Conservation (phyloP, 2,797 vertebrate species). For the Microctenopoma steveboyesi region DNA sequence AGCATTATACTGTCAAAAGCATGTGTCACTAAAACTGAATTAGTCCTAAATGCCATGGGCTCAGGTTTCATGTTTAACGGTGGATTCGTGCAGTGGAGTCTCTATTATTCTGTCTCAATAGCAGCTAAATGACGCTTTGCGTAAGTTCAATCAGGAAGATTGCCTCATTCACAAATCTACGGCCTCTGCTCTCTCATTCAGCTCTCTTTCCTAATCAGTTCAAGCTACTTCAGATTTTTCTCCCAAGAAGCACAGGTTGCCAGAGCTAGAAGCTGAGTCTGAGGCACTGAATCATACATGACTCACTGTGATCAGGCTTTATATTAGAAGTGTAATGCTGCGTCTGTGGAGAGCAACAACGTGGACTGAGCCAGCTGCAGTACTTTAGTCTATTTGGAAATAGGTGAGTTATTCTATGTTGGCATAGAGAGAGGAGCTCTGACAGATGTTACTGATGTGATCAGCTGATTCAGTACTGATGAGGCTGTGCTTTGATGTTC, state of each 20-base stretch:
- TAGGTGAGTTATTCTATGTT: not conserved
- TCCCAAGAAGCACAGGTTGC: slow-evolving; percentile 11
- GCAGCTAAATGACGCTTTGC: slow-evolving; percentile 52
- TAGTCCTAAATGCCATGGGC: slow-evolving; percentile 5
- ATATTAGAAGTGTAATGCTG: not conserved
- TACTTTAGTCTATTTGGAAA: not conserved
- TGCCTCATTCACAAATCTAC: slow-evolving; percentile 43
- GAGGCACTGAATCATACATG: slow-evolving; percentile 1
- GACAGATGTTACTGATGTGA: not conserved
- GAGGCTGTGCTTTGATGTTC: slow-evolving; percentile 22
- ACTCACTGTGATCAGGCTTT: not conserved
- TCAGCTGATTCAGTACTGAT: slow-evolving; percentile 1
- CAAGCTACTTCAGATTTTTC: slow-evolving; percentile 10
- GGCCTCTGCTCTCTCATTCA: slow-evolving; percentile 29
- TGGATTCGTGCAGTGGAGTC: slow-evolving; percentile 18
- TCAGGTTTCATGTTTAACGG: slow-evolving; percentile 19
- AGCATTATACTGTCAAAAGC: slow-evolving; percentile 18
- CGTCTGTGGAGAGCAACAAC: not conserved
- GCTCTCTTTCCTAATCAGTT: slow-evolving; percentile 30
- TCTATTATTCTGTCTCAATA: slow-evolving; percentile 45
- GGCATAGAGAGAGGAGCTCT: not conserved
- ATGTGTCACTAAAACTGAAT: slow-evolving; percentile 29
- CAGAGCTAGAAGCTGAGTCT: not conserved
- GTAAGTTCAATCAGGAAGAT: slow-evolving; percentile 46
- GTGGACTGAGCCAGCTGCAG: not conserved